Evolutionary conservation across 1,140 invertebrate species (phyloP), one percentile per base, ranked within the genome.

Genomic region (Ceratosolen solmsi): DNA sequence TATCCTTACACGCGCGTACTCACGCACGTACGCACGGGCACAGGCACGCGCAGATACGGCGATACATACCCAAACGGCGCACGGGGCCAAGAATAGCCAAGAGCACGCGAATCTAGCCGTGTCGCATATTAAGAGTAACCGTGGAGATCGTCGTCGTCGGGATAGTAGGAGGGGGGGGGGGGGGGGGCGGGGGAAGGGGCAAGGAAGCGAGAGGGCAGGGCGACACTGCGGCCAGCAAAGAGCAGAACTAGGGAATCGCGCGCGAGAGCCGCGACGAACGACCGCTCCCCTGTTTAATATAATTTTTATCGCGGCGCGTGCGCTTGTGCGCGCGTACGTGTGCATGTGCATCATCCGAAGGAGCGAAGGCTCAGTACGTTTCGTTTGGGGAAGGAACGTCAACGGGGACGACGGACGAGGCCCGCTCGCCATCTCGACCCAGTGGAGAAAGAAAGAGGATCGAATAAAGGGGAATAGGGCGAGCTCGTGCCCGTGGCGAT

Each of bases 61-160:
- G 20, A 33, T 27, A 33, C 60, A 36, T 65, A 36, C 9, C 2
- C 20, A 72, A 56, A 41, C 46, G 11, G 77, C 49, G 13, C 54
- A 63, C 70, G 58, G 54, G 80, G 65, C 87, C 88, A 89, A 89
- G 87, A 89, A 89, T 89, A 89, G 87, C 86, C 82, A 80, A 84
- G 84, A 87, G 87, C 86, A 87, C 85, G 87, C 87, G 85, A 87
- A 86, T 89, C 85, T 88, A 88, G 79, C 84, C 84, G 85, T 86
- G 83, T 84, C 65, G 83, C 84, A 84, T 38, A 79, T 71, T 72
- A 79, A 58, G 51, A 72, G 51, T 68, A 51, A 20, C 41, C 75
- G 75, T 54, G 36, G 75, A 78, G 75, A 68, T 83, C 77, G 80
- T 84, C 83, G 85, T 82, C 65, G 51, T 46, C 68, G 60, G 8